Percentiles rank a stretch among this genome's conserved stretches.
These are phyloP conservation scores for Neolamprologus fasciatus DNA, from an alignment of 2,113 vertebrate species.

Conservation along the genomic window DNA sequence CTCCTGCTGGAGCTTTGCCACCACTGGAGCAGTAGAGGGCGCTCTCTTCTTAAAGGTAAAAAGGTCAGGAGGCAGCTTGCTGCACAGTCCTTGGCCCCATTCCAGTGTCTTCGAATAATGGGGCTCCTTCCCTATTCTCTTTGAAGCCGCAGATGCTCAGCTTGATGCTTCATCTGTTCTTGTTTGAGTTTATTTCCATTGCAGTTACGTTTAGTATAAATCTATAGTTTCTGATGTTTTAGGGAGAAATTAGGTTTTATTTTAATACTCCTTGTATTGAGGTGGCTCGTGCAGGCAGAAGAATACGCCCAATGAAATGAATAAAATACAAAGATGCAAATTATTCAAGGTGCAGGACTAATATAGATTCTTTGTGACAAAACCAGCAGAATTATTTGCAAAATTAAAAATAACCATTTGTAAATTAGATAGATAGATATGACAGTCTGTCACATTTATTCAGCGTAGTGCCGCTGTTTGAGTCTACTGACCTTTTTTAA, in stretches of 20 bases:
- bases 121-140: not conserved
- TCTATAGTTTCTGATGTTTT: not conserved
- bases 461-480: not conserved
- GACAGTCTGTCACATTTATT: not conserved
- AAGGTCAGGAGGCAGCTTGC: not conserved
- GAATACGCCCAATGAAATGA: rapidly evolving
- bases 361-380: not conserved
- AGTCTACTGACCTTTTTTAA: not conserved
- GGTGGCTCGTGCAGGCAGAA: not conserved
- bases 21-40: conserved; percentile 70
- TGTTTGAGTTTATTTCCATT: not conserved
- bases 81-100: not conserved
- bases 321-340: not conserved
- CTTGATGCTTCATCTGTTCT: not conserved
- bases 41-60: conserved; percentile 74
- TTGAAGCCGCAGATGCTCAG: not conserved
- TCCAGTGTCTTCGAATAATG: not conserved
- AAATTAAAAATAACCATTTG: not conserved
- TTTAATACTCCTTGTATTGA: not conserved
- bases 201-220: not conserved
- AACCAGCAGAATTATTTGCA: not conserved
- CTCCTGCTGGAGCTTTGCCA: conserved; percentile 76
- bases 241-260: not conserved
- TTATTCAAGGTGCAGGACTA: not conserved
- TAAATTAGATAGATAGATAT: not conserved